These are phyloP conservation scores for Amphiprion clarkii DNA, from an alignment of 2,797 vertebrate species.

Conservation along the genomic window DNA sequence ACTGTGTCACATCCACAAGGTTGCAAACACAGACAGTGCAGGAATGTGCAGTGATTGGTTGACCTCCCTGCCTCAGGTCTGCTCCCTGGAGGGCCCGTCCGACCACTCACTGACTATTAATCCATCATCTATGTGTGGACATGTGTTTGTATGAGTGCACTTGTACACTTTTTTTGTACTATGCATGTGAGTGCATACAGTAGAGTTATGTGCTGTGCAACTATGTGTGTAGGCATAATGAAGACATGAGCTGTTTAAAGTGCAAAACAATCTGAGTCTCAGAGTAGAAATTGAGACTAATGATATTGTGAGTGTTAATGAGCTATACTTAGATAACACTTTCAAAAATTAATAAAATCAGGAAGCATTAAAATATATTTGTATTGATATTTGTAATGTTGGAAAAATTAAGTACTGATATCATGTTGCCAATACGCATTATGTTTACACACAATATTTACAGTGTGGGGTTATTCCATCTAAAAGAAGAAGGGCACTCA, in stretches of 20 bases:
- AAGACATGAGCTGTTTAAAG: neutral
- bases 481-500: too few species aligned
- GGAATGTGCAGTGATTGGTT: slow-evolving; percentile 58
- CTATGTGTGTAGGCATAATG: neutral
- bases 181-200: slow-evolving; percentile 7
- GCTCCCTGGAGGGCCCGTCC: slow-evolving; percentile 56
- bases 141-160: neutral
- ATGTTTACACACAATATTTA: too few species aligned
- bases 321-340: too few species aligned
- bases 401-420: too few species aligned
- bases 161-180: neutral
- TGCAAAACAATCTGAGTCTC: neutral
- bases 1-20: slow-evolving; percentile 1
- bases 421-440: too few species aligned
- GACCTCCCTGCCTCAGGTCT: slow-evolving; percentile 46
- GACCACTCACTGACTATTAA: slow-evolving; percentile 58
- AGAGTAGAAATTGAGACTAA: too few species aligned
- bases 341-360: too few species aligned
- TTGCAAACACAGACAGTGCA: slow-evolving; percentile 25
- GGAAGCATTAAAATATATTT: too few species aligned
- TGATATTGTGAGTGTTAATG: too few species aligned
- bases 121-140: slow-evolving; percentile 45
- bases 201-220: neutral
- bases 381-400: too few species aligned
- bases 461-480: too few species aligned